Evolutionary conservation across 2,797 vertebrate genomes (phyloP).

Genomic region (Ctenopoma kingsleyae): DNA sequence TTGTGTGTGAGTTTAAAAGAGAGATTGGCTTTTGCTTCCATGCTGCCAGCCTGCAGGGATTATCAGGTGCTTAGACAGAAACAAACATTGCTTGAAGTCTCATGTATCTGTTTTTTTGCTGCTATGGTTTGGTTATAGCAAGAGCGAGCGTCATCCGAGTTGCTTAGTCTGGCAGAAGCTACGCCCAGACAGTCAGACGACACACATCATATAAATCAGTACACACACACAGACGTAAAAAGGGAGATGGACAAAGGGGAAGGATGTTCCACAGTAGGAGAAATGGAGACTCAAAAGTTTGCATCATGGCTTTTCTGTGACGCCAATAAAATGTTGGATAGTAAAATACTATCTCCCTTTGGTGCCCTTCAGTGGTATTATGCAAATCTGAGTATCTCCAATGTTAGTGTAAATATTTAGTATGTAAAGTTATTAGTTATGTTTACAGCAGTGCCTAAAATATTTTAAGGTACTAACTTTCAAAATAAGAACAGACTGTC

Average conservation of each 20-base stretch:
- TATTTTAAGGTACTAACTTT: not conserved
- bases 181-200: slow-evolving; percentile 5
- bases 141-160: slow-evolving; percentile 51
- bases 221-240: not conserved
- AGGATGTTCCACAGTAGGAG: not conserved
- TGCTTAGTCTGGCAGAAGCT: slow-evolving; percentile 46
- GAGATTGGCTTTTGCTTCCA: slow-evolving; percentile 43
- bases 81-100: slow-evolving; percentile 70
- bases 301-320: slow-evolving; percentile 23
- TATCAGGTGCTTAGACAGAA: slow-evolving; percentile 63
- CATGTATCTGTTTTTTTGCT: slow-evolving; percentile 23
- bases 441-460: not conserved
- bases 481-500: not conserved
- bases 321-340: not conserved
- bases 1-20: slow-evolving; percentile 6
- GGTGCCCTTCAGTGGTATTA: not conserved
- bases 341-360: not conserved
- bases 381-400: not conserved
- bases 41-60: slow-evolving; percentile 60
- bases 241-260: not conserved
- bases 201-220: not conserved
- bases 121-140: slow-evolving; percentile 38
- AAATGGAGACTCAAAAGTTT: slow-evolving; percentile 5
- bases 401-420: not conserved
- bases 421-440: not conserved